Percentiles rank a stretch among this genome's conserved stretches.
Conservation (phyloP, 2,797 vertebrate species). For the Paedocypris micromegethes region DNA sequence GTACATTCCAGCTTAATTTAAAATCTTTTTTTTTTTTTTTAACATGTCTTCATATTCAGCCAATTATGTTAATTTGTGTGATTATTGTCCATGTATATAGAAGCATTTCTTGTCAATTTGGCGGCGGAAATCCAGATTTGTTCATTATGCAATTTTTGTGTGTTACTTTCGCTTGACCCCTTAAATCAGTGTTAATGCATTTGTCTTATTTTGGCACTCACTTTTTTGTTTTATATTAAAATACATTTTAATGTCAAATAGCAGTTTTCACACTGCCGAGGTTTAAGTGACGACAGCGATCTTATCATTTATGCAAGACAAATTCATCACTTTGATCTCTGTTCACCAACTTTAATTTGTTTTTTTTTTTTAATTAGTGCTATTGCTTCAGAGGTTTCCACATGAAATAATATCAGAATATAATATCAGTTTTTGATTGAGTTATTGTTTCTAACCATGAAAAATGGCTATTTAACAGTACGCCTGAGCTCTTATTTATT, state of each 20-base stretch:
- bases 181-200: slow-evolving; percentile 24
- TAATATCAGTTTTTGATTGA: slow-evolving; percentile 9
- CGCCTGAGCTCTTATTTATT: slow-evolving; percentile 39
- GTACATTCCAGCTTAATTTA: slow-evolving; percentile 78
- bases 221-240: slow-evolving; percentile 14
- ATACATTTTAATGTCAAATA: slow-evolving; percentile 6
- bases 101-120: slow-evolving; percentile 50
- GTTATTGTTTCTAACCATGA: background rate
- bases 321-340: no score
- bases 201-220: slow-evolving; percentile 14
- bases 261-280: slow-evolving; percentile 19
- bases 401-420: slow-evolving; percentile 6
- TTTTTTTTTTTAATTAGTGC: no score
- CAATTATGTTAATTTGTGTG: slow-evolving; percentile 39
- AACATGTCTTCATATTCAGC: slow-evolving; percentile 54
- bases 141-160: slow-evolving; percentile 38
- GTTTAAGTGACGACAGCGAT: background rate
- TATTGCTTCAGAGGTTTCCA: background rate
- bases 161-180: slow-evolving; percentile 22
- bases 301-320: no score
- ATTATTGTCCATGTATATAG: slow-evolving; percentile 55
- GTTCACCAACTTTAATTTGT: no score
- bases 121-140: slow-evolving; percentile 29
- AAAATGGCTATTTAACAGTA: background rate
- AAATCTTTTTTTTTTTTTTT: slow-evolving; percentile 61